Evolutionary conservation across 2,113 vertebrate species (phyloP).

Genomic region (Oplegnathus fasciatus): DNA sequence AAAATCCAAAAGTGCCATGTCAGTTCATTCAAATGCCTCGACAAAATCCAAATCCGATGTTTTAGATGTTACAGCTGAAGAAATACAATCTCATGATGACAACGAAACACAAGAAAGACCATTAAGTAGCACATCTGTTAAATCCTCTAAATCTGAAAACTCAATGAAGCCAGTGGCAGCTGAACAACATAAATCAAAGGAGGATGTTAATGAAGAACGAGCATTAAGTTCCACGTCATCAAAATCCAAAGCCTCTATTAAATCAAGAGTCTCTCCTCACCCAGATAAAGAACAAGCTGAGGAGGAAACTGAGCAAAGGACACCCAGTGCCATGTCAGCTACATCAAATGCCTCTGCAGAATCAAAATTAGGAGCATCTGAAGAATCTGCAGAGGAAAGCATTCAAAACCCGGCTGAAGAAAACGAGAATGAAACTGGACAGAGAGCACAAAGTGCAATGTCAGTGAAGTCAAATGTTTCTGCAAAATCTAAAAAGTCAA

Average conservation of each 20-base stretch:
- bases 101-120: constrained; percentile 52
- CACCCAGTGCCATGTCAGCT: constrained; percentile 36
- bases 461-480: constrained; percentile 67
- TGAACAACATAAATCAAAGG: constrained; percentile 51
- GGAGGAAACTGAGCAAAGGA: constrained; percentile 39
- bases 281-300: constrained; percentile 29
- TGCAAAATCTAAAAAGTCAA: constrained; percentile 46
- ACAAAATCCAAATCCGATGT: constrained; percentile 25
- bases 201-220: constrained; percentile 44
- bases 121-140: constrained; percentile 42
- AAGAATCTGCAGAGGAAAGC: constrained; percentile 32
- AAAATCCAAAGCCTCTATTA: constrained; percentile 64
- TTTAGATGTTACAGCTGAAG: constrained; percentile 36
- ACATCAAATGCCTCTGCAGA: constrained; percentile 47
- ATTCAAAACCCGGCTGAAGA: constrained; percentile 27
- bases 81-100: constrained; percentile 20
- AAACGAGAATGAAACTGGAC: constrained; percentile 23
- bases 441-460: constrained; percentile 50
- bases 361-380: constrained; percentile 10
- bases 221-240: constrained; percentile 60
- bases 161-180: constrained; percentile 31
- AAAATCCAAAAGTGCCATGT: constrained; percentile 73
- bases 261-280: constrained; percentile 31
- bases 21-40: constrained; percentile 71
- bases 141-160: constrained; percentile 55